Evolutionary conservation across 1,140 invertebrate species (phyloP), one percentile per base, ranked within the genome.

Genomic region (Drosophila jambulina): DNA sequence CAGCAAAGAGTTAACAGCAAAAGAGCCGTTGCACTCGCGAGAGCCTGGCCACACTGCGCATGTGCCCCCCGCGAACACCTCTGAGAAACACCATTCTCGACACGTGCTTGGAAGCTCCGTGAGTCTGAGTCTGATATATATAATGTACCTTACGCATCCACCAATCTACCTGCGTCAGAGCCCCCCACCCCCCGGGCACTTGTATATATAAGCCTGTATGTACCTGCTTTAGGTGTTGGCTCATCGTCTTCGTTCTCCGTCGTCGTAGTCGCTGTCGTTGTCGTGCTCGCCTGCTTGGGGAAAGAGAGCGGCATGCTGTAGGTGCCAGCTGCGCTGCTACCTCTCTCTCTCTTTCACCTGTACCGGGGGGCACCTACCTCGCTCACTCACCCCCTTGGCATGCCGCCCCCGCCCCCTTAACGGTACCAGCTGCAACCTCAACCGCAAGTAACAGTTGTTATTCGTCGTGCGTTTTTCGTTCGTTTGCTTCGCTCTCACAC

Each of bases 101-200:
- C 85, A 90, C 85, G 85, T 88, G 84, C 71, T 69, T 78, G 68
- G 53, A 70, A 65, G 78, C 64, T 78, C 51, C 51, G 19, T 54
- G 21, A 38, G 61, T 70, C 68, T 84, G 77, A 78, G 72, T 51
- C 49, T 51, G 49, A 68, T 75, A 80, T 88, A 84, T 74, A 90
- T 90, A 82, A 90, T 72, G 36, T 72, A 90, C 85, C 85, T 90
- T 91, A 90, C 91, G 91, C 91, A 92, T 92, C 91, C 91, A 92
- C 91, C 91, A 92, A 92, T 92, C 91, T 92, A 92, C 91, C 91
- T 92, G 91, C 91, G 85, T 80, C 91, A 86, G 69, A 38, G 25
- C 32, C 82, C 72, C 77, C 72, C 57, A 58, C 62, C 67, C 42
- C 34, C 42, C 25, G 4, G 27, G 56, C 70, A 46, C 27, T 51